Conservation (phyloP, 2,113 vertebrate species). For the Phrynocephalus versicolor region DNA sequence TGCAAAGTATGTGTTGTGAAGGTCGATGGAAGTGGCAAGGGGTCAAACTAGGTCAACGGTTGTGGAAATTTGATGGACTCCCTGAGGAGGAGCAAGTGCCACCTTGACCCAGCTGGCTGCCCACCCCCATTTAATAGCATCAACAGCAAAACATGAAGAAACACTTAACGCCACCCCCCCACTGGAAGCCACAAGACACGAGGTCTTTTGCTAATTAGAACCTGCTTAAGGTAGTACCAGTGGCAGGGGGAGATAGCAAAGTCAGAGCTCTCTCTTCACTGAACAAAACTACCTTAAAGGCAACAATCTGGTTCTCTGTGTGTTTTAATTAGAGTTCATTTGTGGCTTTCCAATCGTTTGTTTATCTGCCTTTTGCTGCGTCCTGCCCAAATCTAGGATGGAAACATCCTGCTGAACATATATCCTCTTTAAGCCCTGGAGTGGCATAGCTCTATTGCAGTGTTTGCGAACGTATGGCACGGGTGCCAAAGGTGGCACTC, state of each 20-base stretch:
- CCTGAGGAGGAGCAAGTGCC: not conserved
- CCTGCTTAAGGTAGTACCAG: constrained; percentile 52
- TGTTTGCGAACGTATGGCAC: too few species aligned
- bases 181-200: constrained; percentile 72
- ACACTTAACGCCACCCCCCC: constrained; percentile 66
- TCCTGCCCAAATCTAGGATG: constrained; percentile 72
- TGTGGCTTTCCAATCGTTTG: constrained; percentile 78
- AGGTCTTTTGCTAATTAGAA: constrained; percentile 81
- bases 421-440: constrained; percentile 47
- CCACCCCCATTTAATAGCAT: not conserved
- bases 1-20: not conserved
- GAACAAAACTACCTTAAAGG: constrained; percentile 84
- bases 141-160: constrained; percentile 24
- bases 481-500: too few species aligned
- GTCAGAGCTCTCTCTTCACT: constrained; percentile 81
- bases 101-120: too few species aligned
- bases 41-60: not conserved
- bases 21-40: not conserved
- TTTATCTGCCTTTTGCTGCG: constrained; percentile 79
- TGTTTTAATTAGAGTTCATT: constrained; percentile 86
- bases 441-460: constrained; percentile 36
- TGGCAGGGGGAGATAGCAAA: constrained; percentile 53
- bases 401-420: constrained; percentile 76
- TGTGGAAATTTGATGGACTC: too few species aligned
- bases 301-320: constrained; percentile 84